These are phyloP conservation scores for Micrasema longulum DNA, from an alignment of 1,140 invertebrate species.

Conservation along the genomic window DNA sequence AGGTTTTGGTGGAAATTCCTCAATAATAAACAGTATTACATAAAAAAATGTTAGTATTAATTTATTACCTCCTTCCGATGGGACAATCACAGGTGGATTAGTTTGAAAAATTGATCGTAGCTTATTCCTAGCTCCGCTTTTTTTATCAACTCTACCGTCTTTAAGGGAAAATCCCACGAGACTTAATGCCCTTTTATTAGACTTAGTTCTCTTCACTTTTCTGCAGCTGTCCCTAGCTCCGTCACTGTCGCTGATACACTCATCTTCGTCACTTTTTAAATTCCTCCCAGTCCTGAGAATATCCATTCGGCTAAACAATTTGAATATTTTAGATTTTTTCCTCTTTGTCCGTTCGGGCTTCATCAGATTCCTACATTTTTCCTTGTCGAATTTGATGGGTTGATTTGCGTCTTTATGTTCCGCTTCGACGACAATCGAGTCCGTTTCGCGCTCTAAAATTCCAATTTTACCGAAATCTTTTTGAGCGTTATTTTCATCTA, in stretches of 20 bases:
- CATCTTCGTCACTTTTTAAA: conserved; percentile 60
- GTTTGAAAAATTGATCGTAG: conserved; percentile 64
- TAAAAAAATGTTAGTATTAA: conserved; percentile 10
- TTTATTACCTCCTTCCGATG: conserved; percentile 66
- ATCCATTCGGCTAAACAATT: conserved; percentile 61
- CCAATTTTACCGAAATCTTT: conserved; percentile 56
- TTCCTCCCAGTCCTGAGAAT: conserved; percentile 56
- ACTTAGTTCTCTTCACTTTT: conserved; percentile 58
- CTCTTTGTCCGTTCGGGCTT: conserved; percentile 27
- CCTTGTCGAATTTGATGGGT: conserved; percentile 59
- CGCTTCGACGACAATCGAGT: conserved; percentile 54
- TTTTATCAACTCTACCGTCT: conserved; percentile 56
- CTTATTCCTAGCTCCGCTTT: conserved; percentile 57
- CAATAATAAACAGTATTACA: too few relatives aligned
- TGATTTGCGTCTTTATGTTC: conserved; percentile 61
- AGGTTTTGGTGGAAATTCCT: too few relatives aligned
- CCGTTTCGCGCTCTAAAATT: conserved; percentile 60
- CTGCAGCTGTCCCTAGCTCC: conserved; percentile 64
- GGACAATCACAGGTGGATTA: conserved; percentile 63
- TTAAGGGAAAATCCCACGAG: conserved; percentile 59
- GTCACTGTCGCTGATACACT: conserved; percentile 55
- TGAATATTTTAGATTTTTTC: conserved; percentile 43
- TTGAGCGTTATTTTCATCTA: conserved; percentile 35
- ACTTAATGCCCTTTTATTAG: conserved; percentile 61
- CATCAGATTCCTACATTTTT: conserved; percentile 54